A percentile compares a stretch with the other conserved stretches of the same genome.
phyloP scores from a whole-genome alignment of 2,113 vertebrate genomes.

The Daboia siamensis region DNA sequence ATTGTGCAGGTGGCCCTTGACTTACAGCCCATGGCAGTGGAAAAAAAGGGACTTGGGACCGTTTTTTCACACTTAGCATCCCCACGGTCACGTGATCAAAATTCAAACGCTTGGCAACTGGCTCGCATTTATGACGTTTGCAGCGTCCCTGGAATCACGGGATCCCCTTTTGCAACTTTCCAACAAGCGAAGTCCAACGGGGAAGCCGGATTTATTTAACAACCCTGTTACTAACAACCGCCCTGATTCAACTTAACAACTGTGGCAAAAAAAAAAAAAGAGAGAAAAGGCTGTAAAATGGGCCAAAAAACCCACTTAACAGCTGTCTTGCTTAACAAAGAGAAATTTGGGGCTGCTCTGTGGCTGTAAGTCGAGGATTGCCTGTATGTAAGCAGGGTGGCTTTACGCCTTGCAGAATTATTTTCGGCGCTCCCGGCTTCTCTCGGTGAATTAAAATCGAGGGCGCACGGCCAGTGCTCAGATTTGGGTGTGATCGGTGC shows the following conservation, averaged over 20 bases:
- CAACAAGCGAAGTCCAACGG: not conserved
- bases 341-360: not conserved
- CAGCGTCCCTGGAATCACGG: not conserved
- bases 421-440: not conserved
- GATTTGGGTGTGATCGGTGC: not conserved
- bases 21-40: too few species aligned
- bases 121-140: not conserved
- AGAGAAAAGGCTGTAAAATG: not conserved
- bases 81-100: not conserved
- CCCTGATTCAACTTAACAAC: too few species aligned
- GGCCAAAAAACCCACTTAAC: not conserved
- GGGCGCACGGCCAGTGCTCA: too few species aligned
- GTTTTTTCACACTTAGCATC: not conserved
- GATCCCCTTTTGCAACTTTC: not conserved
- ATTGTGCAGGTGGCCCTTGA: not conserved
- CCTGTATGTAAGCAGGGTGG: not conserved
- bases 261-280: not conserved
- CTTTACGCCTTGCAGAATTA: not conserved
- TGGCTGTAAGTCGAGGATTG: not conserved
- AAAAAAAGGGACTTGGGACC: not conserved
- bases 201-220: not conserved
- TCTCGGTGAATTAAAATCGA: not conserved
- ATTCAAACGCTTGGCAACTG: not conserved
- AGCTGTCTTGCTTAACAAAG: not conserved
- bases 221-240: not conserved